These are phyloP conservation scores for Coreoperca whiteheadi DNA, from an alignment of 2,113 vertebrate genomes.

Conservation along the genomic window DNA sequence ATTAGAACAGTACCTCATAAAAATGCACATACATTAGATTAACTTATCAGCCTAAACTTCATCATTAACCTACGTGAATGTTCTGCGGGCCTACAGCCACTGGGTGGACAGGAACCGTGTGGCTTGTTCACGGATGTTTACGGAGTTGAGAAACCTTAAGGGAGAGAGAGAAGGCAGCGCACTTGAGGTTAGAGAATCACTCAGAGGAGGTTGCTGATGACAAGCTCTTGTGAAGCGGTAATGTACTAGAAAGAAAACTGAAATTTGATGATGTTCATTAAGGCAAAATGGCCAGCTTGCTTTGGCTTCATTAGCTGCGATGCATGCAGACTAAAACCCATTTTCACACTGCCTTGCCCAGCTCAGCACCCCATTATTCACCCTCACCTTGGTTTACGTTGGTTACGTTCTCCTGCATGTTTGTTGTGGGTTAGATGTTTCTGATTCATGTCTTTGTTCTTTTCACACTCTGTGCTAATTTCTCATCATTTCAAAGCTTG, in stretches of 20 bases:
- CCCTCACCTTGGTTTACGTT: slow-evolving; percentile 3
- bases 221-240: not conserved
- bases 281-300: not conserved
- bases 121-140: slow-evolving; percentile 21
- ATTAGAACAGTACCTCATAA: not conserved
- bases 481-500: not conserved
- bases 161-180: not conserved
- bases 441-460: slow-evolving; percentile 28
- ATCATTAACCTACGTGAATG: not conserved
- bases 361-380: not conserved
- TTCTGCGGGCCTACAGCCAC: not conserved
- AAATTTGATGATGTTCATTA: slow-evolving; percentile 17
- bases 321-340: not conserved
- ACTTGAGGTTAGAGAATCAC: not conserved
- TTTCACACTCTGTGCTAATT: not conserved
- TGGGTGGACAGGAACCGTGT: not conserved
- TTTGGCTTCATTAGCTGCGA: not conserved
- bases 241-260: slow-evolving; percentile 28
- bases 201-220: slow-evolving; percentile 8
- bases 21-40: not conserved
- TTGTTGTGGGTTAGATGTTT: not conserved
- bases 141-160: not conserved
- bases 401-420: not conserved
- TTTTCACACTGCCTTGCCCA: not conserved
- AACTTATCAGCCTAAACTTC: not conserved